Base-by-base conservation (phyloP, 2,888 invertebrate genomes). In the Luperina nickerlii region DNA sequence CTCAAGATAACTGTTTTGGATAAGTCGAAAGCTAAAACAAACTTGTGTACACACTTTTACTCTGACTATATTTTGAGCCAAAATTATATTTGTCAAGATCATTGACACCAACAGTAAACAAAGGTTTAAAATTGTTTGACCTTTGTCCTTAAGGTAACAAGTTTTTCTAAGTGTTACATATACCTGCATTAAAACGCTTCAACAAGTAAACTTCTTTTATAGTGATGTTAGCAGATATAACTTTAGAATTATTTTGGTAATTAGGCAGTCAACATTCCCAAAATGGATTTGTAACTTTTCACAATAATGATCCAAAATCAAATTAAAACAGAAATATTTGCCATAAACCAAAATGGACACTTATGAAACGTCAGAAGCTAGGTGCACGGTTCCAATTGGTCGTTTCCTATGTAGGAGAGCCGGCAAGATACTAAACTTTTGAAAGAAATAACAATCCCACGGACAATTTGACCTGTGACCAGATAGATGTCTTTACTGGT, bases 11-110 rank as follows among this genome's bases (percentile, higher is more conserved):
- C n/a, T 45, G 18, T 1, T 74, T 71, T 15, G 11, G 0, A 20
- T 60, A 77, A 68, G 60, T 62, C 67, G 67, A 27, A 73, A 57
- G 51, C 60, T 69, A 88, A 84, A 67, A 74, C 11, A 57, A 82
- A 75, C 48, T 54, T 76, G 54, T 62, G 1, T 63, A 72, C n/a
- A 72, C 51, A 68, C 57, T 72, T 71, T 68, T 68, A 79, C 79
- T 63, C 62, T 24, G 20, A 7, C 15, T 74, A 48, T 79, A 65
- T 66, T 75, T 82, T n/a, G 24, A 63, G 45, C 9, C 51, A 32
- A 70, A 88, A 68, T 67, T 65, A 42, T 80, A 51, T 80, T 78
- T 74, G 60, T 38, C 24, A 65, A 81, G 87, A 60, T 75, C 84
- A 71, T 78, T 81, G 81, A 74, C 87, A 68, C 38, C 4, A 13